Conservation (phyloP, 2,888 invertebrate species). For the Agonopterix subpropinquella region DNA sequence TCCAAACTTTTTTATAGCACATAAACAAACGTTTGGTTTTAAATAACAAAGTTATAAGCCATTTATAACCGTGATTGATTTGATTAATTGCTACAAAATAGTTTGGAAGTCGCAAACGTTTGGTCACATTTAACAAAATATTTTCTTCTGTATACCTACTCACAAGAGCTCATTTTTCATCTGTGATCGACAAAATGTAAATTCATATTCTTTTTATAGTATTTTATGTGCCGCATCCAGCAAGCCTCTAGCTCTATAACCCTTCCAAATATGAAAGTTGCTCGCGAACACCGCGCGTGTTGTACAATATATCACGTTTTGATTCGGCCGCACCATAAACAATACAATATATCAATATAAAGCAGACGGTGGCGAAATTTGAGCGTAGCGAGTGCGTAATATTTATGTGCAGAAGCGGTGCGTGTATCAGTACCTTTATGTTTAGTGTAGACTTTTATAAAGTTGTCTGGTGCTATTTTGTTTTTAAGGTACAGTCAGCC, state of each 20-base stretch:
- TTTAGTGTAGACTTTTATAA: slow-evolving; percentile 16
- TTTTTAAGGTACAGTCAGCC: neutral
- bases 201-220: too few relatives aligned
- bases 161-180: too few relatives aligned
- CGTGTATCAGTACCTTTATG: slow-evolving; percentile 13
- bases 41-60: too few relatives aligned
- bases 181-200: too few relatives aligned
- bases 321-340: slow-evolving; percentile 75
- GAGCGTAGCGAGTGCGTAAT: slow-evolving; percentile 69
- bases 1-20: too few relatives aligned
- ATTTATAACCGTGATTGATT: too few relatives aligned
- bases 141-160: too few relatives aligned
- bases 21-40: too few relatives aligned
- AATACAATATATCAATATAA: slow-evolving; percentile 76
- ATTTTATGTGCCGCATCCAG: slow-evolving; percentile 36
- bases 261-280: slow-evolving; percentile 72
- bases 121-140: too few relatives aligned
- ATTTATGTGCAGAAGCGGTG: slow-evolving; percentile 52
- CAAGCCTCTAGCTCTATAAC: slow-evolving; percentile 39
- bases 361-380: slow-evolving; percentile 76
- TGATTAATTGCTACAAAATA: too few relatives aligned
- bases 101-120: too few relatives aligned
- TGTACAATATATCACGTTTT: slow-evolving; percentile 73
- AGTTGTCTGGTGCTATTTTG: slow-evolving; percentile 16
- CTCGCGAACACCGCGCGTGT: slow-evolving; percentile 63